Evolutionary conservation across 2,888 invertebrate species (phyloP).

Genomic region (Mimachlamys varia): DNA sequence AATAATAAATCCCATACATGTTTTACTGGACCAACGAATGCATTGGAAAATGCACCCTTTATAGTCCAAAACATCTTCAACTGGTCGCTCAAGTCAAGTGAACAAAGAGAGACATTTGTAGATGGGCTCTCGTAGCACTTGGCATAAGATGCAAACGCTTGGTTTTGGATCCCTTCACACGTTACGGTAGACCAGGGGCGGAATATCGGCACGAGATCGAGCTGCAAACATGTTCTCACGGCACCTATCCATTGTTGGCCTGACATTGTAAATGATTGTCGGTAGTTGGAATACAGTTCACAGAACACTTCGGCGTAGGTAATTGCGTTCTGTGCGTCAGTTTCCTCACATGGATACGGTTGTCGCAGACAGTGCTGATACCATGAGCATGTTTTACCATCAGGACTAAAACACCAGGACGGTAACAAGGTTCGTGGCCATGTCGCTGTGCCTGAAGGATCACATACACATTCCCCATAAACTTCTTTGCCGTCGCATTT

Average conservation of each 20-base stretch:
- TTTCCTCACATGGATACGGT: constrained; percentile 36
- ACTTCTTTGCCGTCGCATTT: background rate
- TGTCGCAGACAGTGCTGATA: constrained; percentile 46
- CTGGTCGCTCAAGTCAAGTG: background rate
- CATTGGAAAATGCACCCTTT: constrained; percentile 25
- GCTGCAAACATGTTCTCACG: constrained; percentile 48
- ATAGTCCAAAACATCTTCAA: constrained; percentile 45
- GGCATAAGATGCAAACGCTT: constrained; percentile 39
- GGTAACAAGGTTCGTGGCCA: background rate
- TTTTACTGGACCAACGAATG: background rate
- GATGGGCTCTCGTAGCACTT: constrained; percentile 35
- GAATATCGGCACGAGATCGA: constrained; percentile 33
- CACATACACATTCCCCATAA: background rate
- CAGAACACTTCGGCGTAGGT: constrained; percentile 48
- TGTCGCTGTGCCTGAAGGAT: background rate
- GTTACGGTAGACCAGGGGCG: background rate
- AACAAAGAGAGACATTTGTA: background rate
- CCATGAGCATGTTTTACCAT: constrained; percentile 46
- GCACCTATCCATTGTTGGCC: constrained; percentile 48
- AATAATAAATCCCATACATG: background rate
- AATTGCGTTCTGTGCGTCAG: constrained; percentile 41
- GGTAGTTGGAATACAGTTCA: constrained; percentile 37
- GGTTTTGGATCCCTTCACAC: constrained; percentile 31
- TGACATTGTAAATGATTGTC: background rate
- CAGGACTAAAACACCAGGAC: constrained; percentile 43